Conservation (phyloP, 1,140 invertebrate species). For the Drosophila nebulosa region DNA sequence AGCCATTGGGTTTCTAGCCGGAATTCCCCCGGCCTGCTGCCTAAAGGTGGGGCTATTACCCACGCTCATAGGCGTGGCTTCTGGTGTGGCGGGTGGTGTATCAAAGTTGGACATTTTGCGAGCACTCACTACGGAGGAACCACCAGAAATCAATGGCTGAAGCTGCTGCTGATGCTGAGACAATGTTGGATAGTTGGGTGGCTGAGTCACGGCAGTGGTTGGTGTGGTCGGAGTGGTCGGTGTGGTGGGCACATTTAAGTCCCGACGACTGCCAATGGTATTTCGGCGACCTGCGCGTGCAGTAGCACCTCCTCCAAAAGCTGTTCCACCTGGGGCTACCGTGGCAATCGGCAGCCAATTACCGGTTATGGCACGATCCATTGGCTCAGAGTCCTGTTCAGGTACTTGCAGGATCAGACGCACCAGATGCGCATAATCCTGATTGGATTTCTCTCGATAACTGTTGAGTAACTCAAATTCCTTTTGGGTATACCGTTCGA, state of each 20-base stretch:
- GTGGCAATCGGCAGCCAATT: slow-evolving; percentile 22
- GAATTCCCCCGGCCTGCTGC: slow-evolving; percentile 42
- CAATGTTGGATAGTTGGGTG: slow-evolving; percentile 45
- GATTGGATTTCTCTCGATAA: slow-evolving; percentile 72
- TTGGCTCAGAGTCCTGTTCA: slow-evolving; percentile 35
- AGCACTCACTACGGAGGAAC: slow-evolving; percentile 27
- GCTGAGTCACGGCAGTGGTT: slow-evolving; percentile 52
- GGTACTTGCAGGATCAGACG: slow-evolving; percentile 47
- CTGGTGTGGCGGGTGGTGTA: slow-evolving; percentile 79
- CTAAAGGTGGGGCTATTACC: slow-evolving; percentile 79
- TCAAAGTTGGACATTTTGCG: slow-evolving; percentile 76
- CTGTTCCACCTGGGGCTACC: neutral
- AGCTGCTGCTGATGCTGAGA: slow-evolving; percentile 45
- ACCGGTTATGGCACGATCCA: slow-evolving; percentile 59
- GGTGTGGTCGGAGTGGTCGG: slow-evolving; percentile 68
- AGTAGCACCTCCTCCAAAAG: neutral
- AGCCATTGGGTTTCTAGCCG: slow-evolving; percentile 9
- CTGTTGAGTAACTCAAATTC: slow-evolving; percentile 70
- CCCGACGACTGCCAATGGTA: slow-evolving; percentile 68
- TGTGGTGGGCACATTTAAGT: slow-evolving; percentile 57
- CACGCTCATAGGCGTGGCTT: slow-evolving; percentile 80
- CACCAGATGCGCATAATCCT: slow-evolving; percentile 56
- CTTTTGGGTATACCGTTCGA: slow-evolving; percentile 61
- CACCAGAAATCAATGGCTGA: slow-evolving; percentile 9
- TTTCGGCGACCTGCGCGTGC: slow-evolving; percentile 49